phyloP scores from a whole-genome alignment of 2,113 vertebrate genomes.

The Pterophyllum scalare region DNA sequence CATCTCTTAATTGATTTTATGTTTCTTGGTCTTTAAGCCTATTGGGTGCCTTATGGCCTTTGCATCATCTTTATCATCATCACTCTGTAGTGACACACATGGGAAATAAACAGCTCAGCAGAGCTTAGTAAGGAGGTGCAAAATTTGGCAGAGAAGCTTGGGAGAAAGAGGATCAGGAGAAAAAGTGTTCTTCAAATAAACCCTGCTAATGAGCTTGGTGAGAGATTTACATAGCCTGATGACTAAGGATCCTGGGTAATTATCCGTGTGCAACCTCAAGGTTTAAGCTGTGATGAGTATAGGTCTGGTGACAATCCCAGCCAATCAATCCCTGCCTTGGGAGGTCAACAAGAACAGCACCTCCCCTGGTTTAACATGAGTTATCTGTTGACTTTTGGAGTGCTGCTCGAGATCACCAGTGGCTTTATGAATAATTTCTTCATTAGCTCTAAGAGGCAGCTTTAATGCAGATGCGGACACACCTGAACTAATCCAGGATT shows the following conservation, averaged over 20 bases:
- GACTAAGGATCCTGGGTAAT: constrained; percentile 74
- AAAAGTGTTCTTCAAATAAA: constrained; percentile 63
- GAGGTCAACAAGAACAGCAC: constrained; percentile 45
- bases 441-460: constrained; percentile 26
- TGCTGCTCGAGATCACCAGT: constrained; percentile 21
- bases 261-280: constrained; percentile 56
- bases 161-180: constrained; percentile 13
- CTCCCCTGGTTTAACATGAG: constrained; percentile 34
- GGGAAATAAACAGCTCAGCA: constrained; percentile 39
- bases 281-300: constrained; percentile 66
- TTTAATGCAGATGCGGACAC: constrained; percentile 33
- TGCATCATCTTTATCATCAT: constrained; percentile 19
- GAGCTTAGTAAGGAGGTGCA: constrained; percentile 37
- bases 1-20: neutral
- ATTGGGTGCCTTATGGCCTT: neutral
- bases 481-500: constrained; percentile 33
- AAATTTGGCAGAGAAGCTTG: constrained; percentile 29
- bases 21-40: neutral
- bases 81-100: neutral
- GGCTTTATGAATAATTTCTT: constrained; percentile 48
- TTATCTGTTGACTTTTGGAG: constrained; percentile 45
- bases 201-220: constrained; percentile 60
- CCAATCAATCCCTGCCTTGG: constrained; percentile 36
- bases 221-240: constrained; percentile 63
- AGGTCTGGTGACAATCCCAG: constrained; percentile 61